Conservation (phyloP, 2,113 vertebrate species). For the Pipra filicauda region DNA sequence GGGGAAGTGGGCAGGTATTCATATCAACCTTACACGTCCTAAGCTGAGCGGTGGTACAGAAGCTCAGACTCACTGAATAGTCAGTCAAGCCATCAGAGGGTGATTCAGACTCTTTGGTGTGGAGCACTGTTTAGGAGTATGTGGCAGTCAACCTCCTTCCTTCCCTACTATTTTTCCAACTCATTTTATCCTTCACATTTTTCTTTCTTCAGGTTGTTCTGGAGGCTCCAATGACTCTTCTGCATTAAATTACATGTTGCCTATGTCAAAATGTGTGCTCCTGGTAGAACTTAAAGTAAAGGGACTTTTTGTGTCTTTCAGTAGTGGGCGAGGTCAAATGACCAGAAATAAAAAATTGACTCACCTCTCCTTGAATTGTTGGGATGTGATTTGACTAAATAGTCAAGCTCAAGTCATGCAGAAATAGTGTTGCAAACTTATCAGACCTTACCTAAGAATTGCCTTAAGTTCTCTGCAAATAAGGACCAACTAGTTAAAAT, state of each 20-base stretch:
- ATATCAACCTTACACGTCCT: not conserved
- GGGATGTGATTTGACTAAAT: not conserved
- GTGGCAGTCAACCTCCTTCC: not conserved
- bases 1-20: not conserved
- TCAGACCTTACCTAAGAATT: not conserved
- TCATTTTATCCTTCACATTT: not conserved
- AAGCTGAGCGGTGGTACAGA: not conserved
- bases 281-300: not conserved
- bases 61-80: not conserved
- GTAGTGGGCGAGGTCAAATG: not conserved
- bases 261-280: not conserved
- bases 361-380: not conserved
- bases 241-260: not conserved
- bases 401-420: not conserved
- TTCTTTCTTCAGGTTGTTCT: not conserved
- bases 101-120: not conserved
- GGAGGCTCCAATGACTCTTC: not conserved
- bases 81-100: not conserved
- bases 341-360: not conserved
- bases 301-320: not conserved
- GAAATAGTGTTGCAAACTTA: not conserved
- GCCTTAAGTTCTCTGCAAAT: not conserved
- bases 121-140: not conserved
- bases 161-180: not conserved
- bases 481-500: not conserved